Conservation (phyloP, 92 coral and sea anemone genomes). For the Palythoa grandiflora region DNA sequence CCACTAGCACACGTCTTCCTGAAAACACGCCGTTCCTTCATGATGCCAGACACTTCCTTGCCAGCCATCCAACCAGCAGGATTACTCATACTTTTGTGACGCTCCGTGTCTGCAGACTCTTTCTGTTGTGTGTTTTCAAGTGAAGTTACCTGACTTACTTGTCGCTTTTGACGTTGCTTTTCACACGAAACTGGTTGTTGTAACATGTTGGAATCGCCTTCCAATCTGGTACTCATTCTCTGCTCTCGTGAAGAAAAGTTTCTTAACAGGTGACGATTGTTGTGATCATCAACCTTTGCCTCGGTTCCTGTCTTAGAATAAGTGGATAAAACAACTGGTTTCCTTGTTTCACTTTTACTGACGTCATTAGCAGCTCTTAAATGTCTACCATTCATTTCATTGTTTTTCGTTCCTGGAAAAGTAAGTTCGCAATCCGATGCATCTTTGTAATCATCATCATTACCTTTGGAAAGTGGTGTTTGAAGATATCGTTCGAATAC, state of each 20-base stretch:
- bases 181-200: background rate
- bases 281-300: background rate
- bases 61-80: background rate
- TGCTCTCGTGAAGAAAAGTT: background rate
- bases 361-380: background rate
- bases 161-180: background rate
- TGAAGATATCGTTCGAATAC: slow-evolving; percentile 35
- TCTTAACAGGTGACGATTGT: background rate
- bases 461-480: background rate
- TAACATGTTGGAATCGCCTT: background rate
- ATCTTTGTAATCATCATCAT: background rate
- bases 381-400: background rate
- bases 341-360: background rate
- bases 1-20: background rate
- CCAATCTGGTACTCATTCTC: too few relatives aligned
- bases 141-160: background rate
- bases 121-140: background rate
- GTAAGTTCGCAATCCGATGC: background rate
- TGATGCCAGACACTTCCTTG: background rate
- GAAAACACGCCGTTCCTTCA: background rate
- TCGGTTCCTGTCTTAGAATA: background rate
- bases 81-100: background rate
- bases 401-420: background rate
- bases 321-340: background rate
- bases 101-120: background rate